Evolutionary conservation across 2,888 invertebrate species (phyloP).

Genomic region (Xestia sexstrigata): DNA sequence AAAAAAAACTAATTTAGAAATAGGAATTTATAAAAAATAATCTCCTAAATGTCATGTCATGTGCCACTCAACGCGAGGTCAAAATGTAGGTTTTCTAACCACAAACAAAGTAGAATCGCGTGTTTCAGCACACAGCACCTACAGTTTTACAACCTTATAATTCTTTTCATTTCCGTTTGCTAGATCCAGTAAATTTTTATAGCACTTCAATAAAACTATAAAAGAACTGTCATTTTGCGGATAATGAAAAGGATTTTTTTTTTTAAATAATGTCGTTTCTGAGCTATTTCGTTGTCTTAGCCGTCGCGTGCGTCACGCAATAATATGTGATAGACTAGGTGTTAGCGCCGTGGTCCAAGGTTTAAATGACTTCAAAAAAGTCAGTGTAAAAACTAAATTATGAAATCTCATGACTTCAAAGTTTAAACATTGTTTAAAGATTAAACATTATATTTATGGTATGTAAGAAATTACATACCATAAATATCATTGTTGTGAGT

Average conservation of each 20-base stretch:
- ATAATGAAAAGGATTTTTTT: background rate
- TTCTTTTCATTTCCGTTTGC: background rate
- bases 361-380: background rate
- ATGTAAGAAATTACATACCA: no score
- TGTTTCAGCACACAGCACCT: constrained; percentile 8
- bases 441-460: no score
- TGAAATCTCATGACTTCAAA: background rate
- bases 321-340: background rate
- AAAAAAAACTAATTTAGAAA: background rate
- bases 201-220: constrained; percentile 28
- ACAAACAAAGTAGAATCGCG: constrained; percentile 30
- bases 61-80: constrained; percentile 21
- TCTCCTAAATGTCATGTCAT: background rate
- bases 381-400: background rate
- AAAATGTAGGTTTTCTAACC: constrained; percentile 3
- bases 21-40: background rate
- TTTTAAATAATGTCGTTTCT: background rate
- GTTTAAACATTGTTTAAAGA: background rate
- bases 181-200: constrained; percentile 20
- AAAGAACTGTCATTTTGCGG: constrained; percentile 31
- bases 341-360: background rate
- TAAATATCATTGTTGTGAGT: background rate
- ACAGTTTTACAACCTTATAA: background rate
- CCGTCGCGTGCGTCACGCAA: constrained; percentile 47
- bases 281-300: background rate